Conservation (phyloP, 2,113 vertebrate species). For the Leptocoma aspasia region DNA sequence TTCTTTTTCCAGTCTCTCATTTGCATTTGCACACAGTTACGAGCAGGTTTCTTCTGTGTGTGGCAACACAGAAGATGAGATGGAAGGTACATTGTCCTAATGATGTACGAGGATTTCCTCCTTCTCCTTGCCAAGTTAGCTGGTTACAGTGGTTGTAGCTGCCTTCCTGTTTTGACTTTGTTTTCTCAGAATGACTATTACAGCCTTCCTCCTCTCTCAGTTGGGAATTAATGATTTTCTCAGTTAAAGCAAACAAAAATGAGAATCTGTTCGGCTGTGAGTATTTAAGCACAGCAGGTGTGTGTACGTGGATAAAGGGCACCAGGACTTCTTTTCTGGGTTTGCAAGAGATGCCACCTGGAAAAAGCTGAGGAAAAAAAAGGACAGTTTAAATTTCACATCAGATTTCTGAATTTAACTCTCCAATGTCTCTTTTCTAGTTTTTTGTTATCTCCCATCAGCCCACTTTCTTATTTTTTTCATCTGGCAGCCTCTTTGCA, state of each 20-base stretch:
- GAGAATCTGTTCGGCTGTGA: background rate
- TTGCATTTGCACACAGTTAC: background rate
- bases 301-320: background rate
- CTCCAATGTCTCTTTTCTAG: background rate
- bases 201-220: background rate
- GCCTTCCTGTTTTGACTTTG: background rate
- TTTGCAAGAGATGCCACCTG: background rate
- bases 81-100: background rate
- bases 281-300: background rate
- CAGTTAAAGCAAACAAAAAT: background rate
- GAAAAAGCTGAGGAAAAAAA: background rate
- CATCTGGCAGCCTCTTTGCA: conserved; percentile 17
- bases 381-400: background rate
- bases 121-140: background rate
- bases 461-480: conserved; percentile 26
- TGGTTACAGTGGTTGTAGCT: background rate
- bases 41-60: background rate
- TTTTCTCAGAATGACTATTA: background rate
- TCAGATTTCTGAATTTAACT: background rate
- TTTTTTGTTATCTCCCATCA: background rate
- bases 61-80: background rate
- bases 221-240: background rate
- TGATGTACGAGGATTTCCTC: background rate
- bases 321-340: background rate
- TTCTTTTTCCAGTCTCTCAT: background rate